Evolutionary conservation across 2,113 vertebrate genomes (phyloP).

Genomic region (Polypterus senegalus): DNA sequence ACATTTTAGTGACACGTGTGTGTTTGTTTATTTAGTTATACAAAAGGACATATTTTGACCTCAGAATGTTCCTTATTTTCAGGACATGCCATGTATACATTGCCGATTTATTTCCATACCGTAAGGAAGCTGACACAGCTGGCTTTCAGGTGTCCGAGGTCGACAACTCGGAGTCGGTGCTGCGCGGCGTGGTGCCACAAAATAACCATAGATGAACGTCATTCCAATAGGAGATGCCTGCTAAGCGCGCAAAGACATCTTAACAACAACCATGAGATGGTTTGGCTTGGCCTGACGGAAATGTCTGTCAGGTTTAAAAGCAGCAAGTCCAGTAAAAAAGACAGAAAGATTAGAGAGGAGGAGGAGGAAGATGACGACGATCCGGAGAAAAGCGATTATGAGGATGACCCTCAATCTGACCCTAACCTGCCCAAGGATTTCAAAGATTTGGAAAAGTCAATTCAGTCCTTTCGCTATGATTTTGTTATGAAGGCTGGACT

Average conservation of each 20-base stretch:
- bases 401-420: constrained; percentile 56
- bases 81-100: constrained; percentile 35
- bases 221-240: constrained; percentile 32
- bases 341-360: constrained; percentile 38
- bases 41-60: neutral
- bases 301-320: constrained; percentile 65
- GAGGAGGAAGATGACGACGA: constrained; percentile 46
- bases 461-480: constrained; percentile 78
- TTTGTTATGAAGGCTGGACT: constrained; percentile 75
- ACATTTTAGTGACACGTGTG: neutral
- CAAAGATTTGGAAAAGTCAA: constrained; percentile 76
- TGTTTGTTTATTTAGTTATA: neutral
- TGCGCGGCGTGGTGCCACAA: constrained; percentile 38
- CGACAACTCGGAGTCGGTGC: constrained; percentile 27
- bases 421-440: constrained; percentile 58
- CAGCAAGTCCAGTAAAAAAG: constrained; percentile 57
- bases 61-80: neutral
- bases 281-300: constrained; percentile 30
- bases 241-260: constrained; percentile 23
- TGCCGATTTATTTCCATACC: constrained; percentile 40
- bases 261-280: constrained; percentile 21
- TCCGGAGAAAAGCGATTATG: constrained; percentile 45
- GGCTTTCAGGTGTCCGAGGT: constrained; percentile 31
- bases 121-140: constrained; percentile 43
- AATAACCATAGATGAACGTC: constrained; percentile 39